Evolutionary conservation across 2,113 vertebrate genomes (phyloP).

Genomic region (Cathartes aura): DNA sequence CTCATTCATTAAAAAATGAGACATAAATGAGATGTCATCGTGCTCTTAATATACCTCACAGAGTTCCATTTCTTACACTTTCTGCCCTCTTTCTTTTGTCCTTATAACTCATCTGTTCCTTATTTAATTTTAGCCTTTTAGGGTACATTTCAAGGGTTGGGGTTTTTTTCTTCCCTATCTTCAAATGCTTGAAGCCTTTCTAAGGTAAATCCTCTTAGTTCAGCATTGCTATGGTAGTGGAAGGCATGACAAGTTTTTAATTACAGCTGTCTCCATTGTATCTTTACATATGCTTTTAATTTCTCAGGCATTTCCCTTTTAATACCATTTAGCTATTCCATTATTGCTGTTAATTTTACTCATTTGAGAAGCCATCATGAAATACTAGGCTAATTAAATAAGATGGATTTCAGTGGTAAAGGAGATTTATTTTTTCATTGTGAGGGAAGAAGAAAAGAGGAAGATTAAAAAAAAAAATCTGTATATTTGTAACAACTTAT

Average conservation of each 20-base stretch:
- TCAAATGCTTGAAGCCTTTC: background rate
- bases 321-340: background rate
- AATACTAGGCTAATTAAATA: conserved; percentile 17
- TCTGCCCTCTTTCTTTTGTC: background rate
- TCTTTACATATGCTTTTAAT: conserved; percentile 1
- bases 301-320: background rate
- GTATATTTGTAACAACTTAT: background rate
- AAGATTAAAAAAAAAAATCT: background rate
- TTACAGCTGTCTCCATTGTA: background rate
- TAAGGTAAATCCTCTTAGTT: conserved; percentile 31
- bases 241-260: background rate
- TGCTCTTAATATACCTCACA: background rate
- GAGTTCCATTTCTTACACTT: background rate
- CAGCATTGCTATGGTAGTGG: background rate
- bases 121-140: background rate
- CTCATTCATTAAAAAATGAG: background rate
- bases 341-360: conserved; percentile 30
- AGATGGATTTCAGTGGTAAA: background rate
- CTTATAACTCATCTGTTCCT: background rate
- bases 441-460: background rate
- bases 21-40: background rate
- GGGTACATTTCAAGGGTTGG: background rate
- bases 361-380: background rate
- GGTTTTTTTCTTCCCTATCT: background rate
- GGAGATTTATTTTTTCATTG: background rate